Evolutionary conservation across 1,140 invertebrate species (phyloP).

Genomic region (Latrodectus geometricus): DNA sequence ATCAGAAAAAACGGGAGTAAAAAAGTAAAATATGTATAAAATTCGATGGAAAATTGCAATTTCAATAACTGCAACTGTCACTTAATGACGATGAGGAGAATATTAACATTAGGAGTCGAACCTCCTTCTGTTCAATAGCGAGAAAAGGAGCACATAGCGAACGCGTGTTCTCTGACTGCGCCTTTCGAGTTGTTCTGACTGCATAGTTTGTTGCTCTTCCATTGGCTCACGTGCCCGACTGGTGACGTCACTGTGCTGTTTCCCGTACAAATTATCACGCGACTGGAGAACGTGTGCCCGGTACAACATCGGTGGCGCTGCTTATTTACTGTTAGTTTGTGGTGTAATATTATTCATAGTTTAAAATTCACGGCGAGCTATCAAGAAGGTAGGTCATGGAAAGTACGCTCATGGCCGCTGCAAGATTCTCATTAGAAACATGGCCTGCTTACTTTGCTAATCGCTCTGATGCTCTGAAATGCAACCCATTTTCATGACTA

Average conservation of each 20-base stretch:
- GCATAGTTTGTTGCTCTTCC: slow-evolving; percentile 58
- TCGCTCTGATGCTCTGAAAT: too few relatives aligned
- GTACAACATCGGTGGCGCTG: slow-evolving; percentile 31
- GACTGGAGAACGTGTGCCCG: slow-evolving; percentile 45
- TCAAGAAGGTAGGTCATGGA: too few relatives aligned
- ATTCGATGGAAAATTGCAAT: neutral
- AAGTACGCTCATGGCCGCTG: too few relatives aligned
- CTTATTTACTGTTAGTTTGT: neutral
- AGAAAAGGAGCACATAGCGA: neutral
- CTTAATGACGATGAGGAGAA: neutral
- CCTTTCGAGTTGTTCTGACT: slow-evolving; percentile 50
- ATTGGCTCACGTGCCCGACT: slow-evolving; percentile 55
- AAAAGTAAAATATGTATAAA: neutral
- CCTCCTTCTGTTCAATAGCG: neutral
- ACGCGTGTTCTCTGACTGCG: slow-evolving; percentile 28
- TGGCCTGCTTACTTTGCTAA: too few relatives aligned
- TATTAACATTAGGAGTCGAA: neutral
- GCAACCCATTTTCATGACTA: too few relatives aligned
- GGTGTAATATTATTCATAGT: too few relatives aligned
- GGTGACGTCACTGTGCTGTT: slow-evolving; percentile 27
- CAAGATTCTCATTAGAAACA: too few relatives aligned
- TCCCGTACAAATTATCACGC: slow-evolving; percentile 53
- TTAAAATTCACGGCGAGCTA: too few relatives aligned
- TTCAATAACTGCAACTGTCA: neutral
- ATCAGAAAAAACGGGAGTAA: neutral